Conservation (phyloP, 2,888 invertebrate species). For the Nipponacmea schrenckii region DNA sequence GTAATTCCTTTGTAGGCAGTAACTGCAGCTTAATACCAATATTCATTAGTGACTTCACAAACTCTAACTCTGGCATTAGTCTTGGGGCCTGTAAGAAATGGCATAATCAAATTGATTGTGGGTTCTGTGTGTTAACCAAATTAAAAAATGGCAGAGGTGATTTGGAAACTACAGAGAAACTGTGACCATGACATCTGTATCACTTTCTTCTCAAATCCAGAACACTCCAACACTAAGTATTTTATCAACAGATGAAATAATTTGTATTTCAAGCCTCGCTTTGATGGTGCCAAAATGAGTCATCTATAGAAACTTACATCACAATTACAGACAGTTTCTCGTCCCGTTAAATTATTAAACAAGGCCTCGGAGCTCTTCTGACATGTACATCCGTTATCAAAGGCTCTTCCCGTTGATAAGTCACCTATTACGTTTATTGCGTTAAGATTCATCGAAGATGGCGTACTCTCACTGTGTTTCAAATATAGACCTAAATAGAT, state of each 20-base stretch:
- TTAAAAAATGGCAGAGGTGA: no score
- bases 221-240: no score
- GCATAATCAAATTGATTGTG: no score
- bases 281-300: no score
- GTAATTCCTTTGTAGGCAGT: slow-evolving; percentile 87
- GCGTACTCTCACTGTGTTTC: slow-evolving; percentile 50
- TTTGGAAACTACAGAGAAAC: no score
- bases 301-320: slow-evolving; percentile 43
- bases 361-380: slow-evolving; percentile 80
- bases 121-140: no score
- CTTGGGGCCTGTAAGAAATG: slow-evolving; percentile 81
- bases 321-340: slow-evolving; percentile 79
- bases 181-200: no score
- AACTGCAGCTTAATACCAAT: slow-evolving; percentile 86
- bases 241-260: no score
- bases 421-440: slow-evolving; percentile 70
- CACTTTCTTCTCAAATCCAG: no score
- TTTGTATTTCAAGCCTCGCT: no score
- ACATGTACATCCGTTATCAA: slow-evolving; percentile 91
- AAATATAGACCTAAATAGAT: slow-evolving; percentile 45
- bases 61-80: slow-evolving; percentile 84
- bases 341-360: slow-evolving; percentile 80
- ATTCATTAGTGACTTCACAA: slow-evolving; percentile 85
- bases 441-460: slow-evolving; percentile 29
- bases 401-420: slow-evolving; percentile 91